phyloP scores from a whole-genome alignment of 2,797 vertebrate genomes.

The Alca torda region DNA sequence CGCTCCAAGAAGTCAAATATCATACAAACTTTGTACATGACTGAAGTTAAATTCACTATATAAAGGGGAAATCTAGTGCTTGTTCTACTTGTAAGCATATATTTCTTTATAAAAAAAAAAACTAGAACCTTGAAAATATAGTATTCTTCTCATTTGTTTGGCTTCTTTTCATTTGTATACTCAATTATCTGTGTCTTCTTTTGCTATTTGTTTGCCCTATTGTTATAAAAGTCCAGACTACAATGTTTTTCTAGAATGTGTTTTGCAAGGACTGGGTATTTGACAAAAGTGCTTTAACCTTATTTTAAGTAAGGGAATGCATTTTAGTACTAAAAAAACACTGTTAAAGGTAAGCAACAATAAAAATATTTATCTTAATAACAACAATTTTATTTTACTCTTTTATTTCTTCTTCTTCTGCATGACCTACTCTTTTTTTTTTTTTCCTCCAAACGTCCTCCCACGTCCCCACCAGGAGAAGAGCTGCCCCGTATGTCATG shows the following conservation, averaged over 20 bases:
- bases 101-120: background rate
- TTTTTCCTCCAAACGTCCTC: background rate
- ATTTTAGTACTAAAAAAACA: background rate
- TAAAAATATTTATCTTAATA: background rate
- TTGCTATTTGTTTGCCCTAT: background rate
- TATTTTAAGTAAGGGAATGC: background rate
- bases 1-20: background rate
- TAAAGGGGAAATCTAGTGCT: background rate
- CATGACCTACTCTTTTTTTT: background rate
- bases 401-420: background rate
- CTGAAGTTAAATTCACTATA: background rate
- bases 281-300: background rate
- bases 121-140: background rate
- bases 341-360: background rate
- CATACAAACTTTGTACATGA: background rate
- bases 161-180: background rate
- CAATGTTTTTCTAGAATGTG: fast-evolving
- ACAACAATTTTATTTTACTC: background rate
- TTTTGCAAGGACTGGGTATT: background rate
- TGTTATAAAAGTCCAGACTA: background rate
- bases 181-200: background rate
- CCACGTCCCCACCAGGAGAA: fast-evolving
- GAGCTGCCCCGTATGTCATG: background rate
- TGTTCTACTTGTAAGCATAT: background rate
- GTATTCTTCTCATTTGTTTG: background rate